Evolutionary conservation across 2,888 invertebrate species (phyloP).

Genomic region (Lissonota sp.): DNA sequence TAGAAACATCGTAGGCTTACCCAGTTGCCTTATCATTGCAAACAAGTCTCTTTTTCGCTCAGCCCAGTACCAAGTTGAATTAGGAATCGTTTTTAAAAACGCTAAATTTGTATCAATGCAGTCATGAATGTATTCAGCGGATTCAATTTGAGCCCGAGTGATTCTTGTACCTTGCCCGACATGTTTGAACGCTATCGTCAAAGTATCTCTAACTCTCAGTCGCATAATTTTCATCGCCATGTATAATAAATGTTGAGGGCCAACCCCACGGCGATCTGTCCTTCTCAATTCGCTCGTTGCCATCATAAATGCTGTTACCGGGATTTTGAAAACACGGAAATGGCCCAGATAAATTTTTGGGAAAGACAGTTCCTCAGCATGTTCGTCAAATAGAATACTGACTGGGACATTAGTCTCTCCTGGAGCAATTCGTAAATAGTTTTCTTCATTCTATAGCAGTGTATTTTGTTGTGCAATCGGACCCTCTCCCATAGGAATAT

Average conservation of each 20-base stretch:
- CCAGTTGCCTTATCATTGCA: slow-evolving; percentile 78
- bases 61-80: slow-evolving; percentile 45
- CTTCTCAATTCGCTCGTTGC: not conserved
- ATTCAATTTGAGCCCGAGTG: not conserved
- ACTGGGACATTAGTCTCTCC: not conserved
- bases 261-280: not conserved
- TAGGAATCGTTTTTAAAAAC: not conserved
- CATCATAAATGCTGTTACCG: not conserved
- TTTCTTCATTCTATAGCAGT: not conserved
- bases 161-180: not conserved
- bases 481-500: not conserved
- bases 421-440: not conserved
- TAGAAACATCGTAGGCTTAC: slow-evolving; percentile 79
- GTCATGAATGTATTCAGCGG: not conserved
- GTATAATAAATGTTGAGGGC: not conserved
- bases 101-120: not conserved
- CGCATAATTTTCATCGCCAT: not conserved
- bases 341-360: not conserved
- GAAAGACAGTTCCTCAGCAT: not conserved
- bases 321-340: not conserved
- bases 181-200: not conserved
- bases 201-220: not conserved
- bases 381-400: not conserved
- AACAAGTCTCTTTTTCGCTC: slow-evolving; percentile 63
- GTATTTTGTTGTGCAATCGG: not conserved